These are phyloP conservation scores for Hydraecia micacea DNA, from an alignment of 2,888 invertebrate genomes.

Conservation along the genomic window DNA sequence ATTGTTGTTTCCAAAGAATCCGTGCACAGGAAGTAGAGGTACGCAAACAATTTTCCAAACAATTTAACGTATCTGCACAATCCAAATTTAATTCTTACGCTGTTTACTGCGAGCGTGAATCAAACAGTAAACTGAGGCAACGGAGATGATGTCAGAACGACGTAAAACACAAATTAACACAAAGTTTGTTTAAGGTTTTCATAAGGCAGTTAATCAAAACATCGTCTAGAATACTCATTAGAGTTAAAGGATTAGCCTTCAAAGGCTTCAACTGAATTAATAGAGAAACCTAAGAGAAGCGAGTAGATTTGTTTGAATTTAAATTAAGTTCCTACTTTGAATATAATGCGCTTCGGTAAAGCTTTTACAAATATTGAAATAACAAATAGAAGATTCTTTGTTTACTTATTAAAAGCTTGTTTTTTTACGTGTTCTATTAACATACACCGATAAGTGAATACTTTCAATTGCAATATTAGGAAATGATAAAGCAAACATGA, in stretches of 20 bases:
- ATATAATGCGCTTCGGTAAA: constrained; percentile 19
- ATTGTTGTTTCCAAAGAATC: constrained; percentile 63
- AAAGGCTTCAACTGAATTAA: constrained; percentile 32
- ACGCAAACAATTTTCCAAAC: constrained; percentile 53
- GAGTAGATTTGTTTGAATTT: constrained; percentile 26
- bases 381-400: constrained; percentile 21
- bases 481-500: constrained; percentile 47
- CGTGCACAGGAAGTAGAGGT: constrained; percentile 39
- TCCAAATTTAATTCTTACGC: constrained; percentile 74
- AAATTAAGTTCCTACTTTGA: constrained; percentile 23
- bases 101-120: constrained; percentile 75
- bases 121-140: constrained; percentile 79
- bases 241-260: constrained; percentile 64
- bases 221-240: constrained; percentile 64
- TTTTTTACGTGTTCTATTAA: constrained; percentile 24
- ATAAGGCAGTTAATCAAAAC: constrained; percentile 72
- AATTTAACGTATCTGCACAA: constrained; percentile 64
- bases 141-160: constrained; percentile 80
- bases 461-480: constrained; percentile 24
- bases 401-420: constrained; percentile 9
- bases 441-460: constrained; percentile 6
- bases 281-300: constrained; percentile 10
- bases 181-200: constrained; percentile 72
- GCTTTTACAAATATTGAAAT: constrained; percentile 33
- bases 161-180: constrained; percentile 79